Evolutionary conservation across 2,797 vertebrate species (phyloP).

Genomic region (Pelodytes ibericus): DNA sequence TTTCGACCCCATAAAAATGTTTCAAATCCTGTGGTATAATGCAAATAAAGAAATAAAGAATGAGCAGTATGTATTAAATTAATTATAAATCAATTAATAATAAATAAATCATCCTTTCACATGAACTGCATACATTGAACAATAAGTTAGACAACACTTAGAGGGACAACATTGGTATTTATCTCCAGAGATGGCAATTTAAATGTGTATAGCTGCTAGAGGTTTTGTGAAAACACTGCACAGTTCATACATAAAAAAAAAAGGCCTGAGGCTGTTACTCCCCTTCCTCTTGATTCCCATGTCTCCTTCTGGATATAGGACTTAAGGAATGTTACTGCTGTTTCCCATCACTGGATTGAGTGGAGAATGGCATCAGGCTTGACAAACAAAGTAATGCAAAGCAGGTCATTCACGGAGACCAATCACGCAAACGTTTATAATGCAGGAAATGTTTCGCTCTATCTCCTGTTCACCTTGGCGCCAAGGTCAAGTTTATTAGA

Average conservation of each 20-base stretch:
- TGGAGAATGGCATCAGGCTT: not conserved
- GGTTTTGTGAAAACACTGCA: too few relatives aligned
- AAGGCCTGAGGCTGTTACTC: not conserved
- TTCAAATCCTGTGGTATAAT: too few relatives aligned
- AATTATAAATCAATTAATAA: too few relatives aligned
- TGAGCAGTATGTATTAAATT: too few relatives aligned
- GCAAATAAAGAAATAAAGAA: too few relatives aligned
- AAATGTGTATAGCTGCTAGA: too few relatives aligned
- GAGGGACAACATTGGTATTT: too few relatives aligned
- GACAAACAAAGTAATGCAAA: slow-evolving; percentile 7
- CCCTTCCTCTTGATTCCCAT: not conserved
- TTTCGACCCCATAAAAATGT: too few relatives aligned
- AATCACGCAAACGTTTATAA: slow-evolving; percentile 7
- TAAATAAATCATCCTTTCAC: too few relatives aligned
- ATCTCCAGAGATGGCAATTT: too few relatives aligned
- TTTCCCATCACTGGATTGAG: slow-evolving; percentile 11
- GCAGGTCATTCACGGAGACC: not conserved
- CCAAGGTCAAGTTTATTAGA: not conserved
- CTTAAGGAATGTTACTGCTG: not conserved
- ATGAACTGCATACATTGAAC: too few relatives aligned
- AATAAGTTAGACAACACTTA: too few relatives aligned
- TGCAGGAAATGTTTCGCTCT: not conserved
- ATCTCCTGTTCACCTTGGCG: not conserved
- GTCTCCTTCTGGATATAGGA: not conserved
- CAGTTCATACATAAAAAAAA: not conserved